phyloP scores from a whole-genome alignment of 2,797 vertebrate species.

The Staurois parvus region DNA sequence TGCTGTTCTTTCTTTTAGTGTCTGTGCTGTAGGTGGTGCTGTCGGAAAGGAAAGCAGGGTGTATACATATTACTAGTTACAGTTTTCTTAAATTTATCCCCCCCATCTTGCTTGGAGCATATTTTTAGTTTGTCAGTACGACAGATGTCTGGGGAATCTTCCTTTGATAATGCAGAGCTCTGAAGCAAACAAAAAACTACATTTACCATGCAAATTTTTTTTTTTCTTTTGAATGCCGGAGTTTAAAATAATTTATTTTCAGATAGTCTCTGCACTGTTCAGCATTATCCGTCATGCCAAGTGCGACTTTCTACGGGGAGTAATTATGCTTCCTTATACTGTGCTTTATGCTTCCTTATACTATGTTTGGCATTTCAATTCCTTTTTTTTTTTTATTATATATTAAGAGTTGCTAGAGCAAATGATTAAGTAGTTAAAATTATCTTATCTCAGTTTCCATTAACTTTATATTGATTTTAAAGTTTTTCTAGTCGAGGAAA shows the following conservation, averaged over 20 bases:
- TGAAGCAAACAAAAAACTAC: slow-evolving; percentile 47
- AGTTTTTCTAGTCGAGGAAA: neutral
- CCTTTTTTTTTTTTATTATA: neutral
- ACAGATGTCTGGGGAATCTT: slow-evolving; percentile 65
- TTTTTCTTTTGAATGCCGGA: neutral
- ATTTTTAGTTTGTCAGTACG: slow-evolving; percentile 60
- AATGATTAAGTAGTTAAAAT: neutral
- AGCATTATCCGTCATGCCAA: slow-evolving; percentile 1
- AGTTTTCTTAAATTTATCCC: slow-evolving; percentile 13
- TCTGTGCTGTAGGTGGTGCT: slow-evolving; percentile 74
- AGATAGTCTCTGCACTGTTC: slow-evolving; percentile 1
- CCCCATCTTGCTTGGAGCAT: slow-evolving; percentile 48
- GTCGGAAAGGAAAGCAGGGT: slow-evolving; percentile 63
- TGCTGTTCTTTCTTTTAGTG: neutral
- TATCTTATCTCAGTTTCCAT: slow-evolving; percentile 17
- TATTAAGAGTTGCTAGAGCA: neutral
- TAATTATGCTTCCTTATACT: slow-evolving; percentile 16
- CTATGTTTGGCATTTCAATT: neutral
- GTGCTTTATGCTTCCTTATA: neutral
- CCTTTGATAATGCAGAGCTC: slow-evolving; percentile 62
- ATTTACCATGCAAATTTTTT: slow-evolving; percentile 45
- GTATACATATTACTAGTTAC: slow-evolving; percentile 30
- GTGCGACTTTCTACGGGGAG: neutral
- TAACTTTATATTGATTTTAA: slow-evolving; percentile 29
- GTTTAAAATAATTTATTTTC: slow-evolving; percentile 37